These are phyloP conservation scores for Agrotis clavis DNA, from an alignment of 2,888 invertebrate species.

Conservation along the genomic window DNA sequence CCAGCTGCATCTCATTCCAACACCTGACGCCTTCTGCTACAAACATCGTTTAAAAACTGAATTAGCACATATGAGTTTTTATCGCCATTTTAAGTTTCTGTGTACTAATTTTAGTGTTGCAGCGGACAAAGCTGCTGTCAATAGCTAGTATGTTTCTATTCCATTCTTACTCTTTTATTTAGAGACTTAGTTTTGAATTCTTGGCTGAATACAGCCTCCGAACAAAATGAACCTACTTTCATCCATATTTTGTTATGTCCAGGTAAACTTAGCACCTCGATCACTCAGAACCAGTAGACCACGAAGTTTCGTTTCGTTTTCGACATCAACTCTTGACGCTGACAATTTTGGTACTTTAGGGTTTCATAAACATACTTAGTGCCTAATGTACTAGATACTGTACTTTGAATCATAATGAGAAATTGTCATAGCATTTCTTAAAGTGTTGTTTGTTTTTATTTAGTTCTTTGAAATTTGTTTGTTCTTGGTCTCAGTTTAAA, in stretches of 20 bases:
- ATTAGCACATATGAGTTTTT: too few species aligned
- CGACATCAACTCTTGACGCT: conserved; percentile 45
- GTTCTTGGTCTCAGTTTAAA: too few species aligned
- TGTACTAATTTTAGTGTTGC: too few species aligned
- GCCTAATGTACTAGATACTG: conserved; percentile 32
- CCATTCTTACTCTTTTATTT: too few species aligned
- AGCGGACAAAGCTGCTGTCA: too few species aligned
- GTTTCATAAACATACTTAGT: conserved; percentile 54
- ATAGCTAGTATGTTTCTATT: too few species aligned
- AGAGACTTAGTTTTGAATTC: background rate
- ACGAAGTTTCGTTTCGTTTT: conserved; percentile 53
- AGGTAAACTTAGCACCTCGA: conserved; percentile 38
- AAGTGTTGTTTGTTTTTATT: background rate
- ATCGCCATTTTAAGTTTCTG: too few species aligned
- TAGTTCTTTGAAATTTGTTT: too few species aligned
- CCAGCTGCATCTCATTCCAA: too few species aligned
- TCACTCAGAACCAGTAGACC: conserved; percentile 42
- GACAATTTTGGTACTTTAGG: conserved; percentile 26
- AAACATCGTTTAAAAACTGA: too few species aligned
- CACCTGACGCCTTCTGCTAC: too few species aligned
- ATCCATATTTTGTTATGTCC: background rate
- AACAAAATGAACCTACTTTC: conserved; percentile 24
- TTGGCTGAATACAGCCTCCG: background rate
- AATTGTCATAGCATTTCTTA: conserved; percentile 25
- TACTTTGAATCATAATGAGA: conserved; percentile 11